A percentile compares a stretch with the other conserved stretches of the same genome.
phyloP scores from a whole-genome alignment of 2,113 vertebrate species.

The Prunella himalayana region DNA sequence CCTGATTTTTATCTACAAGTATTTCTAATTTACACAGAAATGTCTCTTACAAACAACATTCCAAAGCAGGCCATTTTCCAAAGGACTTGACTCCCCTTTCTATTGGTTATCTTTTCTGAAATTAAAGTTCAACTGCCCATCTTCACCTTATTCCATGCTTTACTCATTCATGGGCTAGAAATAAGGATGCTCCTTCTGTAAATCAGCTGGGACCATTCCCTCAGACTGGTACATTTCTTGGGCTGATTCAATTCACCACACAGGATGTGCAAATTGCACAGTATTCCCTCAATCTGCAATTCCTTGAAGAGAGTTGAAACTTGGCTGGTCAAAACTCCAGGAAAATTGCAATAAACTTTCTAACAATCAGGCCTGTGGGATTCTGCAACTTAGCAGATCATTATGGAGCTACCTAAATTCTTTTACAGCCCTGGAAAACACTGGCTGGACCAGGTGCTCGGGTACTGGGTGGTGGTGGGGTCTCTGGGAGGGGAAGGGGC shows the following conservation, averaged over 20 bases:
- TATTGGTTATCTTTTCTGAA: background rate
- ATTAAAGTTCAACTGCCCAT: background rate
- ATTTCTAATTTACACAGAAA: background rate
- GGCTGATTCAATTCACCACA: background rate
- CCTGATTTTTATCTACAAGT: background rate
- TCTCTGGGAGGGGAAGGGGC: background rate
- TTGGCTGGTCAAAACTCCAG: background rate
- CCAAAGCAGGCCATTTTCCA: background rate
- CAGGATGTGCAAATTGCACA: background rate
- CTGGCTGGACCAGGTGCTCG: rapidly evolving
- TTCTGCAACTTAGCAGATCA: background rate
- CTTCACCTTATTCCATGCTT: background rate
- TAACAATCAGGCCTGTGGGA: background rate
- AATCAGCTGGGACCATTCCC: background rate
- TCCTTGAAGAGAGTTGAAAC: background rate
- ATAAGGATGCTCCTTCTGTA: background rate
- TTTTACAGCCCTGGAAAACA: background rate
- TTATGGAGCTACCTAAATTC: background rate
- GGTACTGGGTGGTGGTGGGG: background rate
- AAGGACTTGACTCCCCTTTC: background rate
- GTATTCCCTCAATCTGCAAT: background rate
- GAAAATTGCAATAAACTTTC: background rate
- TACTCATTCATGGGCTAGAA: background rate
- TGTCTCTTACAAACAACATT: background rate
- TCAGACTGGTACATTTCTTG: background rate